Evolutionary conservation across 2,888 invertebrate genomes (phyloP).

Genomic region (Philereme transversata): DNA sequence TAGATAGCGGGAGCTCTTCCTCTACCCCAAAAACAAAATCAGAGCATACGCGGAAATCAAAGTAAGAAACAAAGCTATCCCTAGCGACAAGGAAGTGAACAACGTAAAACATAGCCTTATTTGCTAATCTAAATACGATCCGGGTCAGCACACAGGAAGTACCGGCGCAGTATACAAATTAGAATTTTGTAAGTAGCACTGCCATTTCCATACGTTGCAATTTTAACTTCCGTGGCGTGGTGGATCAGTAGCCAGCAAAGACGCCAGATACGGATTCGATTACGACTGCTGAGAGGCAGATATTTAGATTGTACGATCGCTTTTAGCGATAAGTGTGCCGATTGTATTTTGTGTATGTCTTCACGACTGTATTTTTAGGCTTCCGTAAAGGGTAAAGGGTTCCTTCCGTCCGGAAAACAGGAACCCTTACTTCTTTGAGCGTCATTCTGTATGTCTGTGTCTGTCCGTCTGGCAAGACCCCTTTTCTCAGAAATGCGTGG

Average conservation of each 20-base stretch:
- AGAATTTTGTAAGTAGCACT: constrained; percentile 56
- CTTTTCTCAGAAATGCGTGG: no score
- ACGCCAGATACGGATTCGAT: constrained; percentile 56
- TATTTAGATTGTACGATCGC: no score
- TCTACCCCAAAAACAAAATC: neutral
- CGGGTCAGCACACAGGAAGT: constrained; percentile 45
- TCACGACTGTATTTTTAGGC: no score
- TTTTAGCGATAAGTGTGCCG: no score
- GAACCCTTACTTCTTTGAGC: no score
- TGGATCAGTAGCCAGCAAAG: no score
- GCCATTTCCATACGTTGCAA: constrained; percentile 70
- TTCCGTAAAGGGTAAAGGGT: no score
- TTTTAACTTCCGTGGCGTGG: constrained; percentile 48
- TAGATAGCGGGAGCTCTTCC: no score
- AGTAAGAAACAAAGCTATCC: neutral
- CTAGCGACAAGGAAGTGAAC: constrained; percentile 13
- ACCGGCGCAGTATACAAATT: constrained; percentile 16
- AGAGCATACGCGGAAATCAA: neutral
- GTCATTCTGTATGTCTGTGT: no score
- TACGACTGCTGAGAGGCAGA: constrained; percentile 6
- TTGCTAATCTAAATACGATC: constrained; percentile 41
- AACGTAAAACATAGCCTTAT: constrained; percentile 12
- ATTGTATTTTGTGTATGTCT: no score
- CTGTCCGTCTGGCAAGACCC: no score
- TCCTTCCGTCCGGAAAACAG: no score